Evolutionary conservation across 2,797 vertebrate species (phyloP), one percentile per base, ranked within the genome.

Genomic region (Sciurus carolinensis): DNA sequence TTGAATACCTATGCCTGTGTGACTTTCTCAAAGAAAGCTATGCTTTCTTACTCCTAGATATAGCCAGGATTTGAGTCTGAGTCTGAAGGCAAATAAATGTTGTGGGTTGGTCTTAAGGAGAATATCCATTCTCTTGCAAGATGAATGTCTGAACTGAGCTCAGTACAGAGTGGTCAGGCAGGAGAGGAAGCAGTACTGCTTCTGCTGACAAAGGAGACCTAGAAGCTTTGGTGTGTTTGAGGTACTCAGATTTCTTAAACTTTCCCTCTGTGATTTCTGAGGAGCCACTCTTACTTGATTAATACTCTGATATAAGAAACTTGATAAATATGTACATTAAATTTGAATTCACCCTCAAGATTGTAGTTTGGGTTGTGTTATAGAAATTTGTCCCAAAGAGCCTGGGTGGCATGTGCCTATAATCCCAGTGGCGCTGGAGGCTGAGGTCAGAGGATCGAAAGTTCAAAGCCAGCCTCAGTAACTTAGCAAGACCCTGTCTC

Each of bases 331-430:
- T 13, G 0, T 67, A 42, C 3, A 77, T 76, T 88, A 28, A 76
- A 28, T 71, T 66, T 76, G 26, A 39, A 77, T 7, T 10, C 59
- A 77, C 17, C 22, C 8, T 52, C 30, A 85, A 1, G 75, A 80
- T 69, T 90, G 64, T 66, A 92, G 5, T 76, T 96, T 90, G 22
- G 28, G 2, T 57, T 92, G 22, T 52, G 18, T 92, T 95, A 90
- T 76, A 22, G 22, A 93, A 93, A 93, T 79, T 39, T 76, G 5
- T 28, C 39, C 11, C 54, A 82, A 11, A 57, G 7, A 57, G 24
- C 57, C 39, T 67, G 26, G 5, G 62, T 91, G 67, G 79, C 59
- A 62, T 26, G 24, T 11, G 24, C 10, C 59, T 62, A 26, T 11
- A 62, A 62, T 62, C 59, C 59, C 22, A 62, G 59, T 9, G 10